These are phyloP conservation scores for Eriosoma lanigerum DNA, from an alignment of 1,140 invertebrate genomes.

Conservation along the genomic window DNA sequence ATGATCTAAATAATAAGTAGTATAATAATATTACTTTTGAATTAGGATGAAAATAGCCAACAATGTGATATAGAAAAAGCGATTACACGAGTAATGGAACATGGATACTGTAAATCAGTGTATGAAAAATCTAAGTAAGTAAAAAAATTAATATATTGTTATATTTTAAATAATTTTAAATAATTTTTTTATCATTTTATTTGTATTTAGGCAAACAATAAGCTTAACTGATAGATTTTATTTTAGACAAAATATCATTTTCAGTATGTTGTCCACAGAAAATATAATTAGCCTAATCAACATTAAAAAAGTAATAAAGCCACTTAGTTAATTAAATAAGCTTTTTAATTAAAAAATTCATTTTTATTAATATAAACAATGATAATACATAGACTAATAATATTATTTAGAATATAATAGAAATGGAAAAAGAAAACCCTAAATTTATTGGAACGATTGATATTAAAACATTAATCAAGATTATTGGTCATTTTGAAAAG, in stretches of 20 bases:
- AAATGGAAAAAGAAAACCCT: conserved; percentile 40
- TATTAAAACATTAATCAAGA: conserved; percentile 43
- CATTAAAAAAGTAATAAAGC: conserved; percentile 30
- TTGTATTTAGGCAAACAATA: not conserved
- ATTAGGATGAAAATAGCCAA: conserved; percentile 6
- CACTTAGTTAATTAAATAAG: not conserved
- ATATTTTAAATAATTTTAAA: not conserved
- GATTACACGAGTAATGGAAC: conserved; percentile 31
- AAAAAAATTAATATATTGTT: not conserved
- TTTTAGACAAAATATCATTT: conserved; percentile 17
- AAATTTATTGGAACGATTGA: conserved; percentile 42
- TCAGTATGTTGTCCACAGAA: conserved; percentile 22
- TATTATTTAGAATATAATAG: conserved; percentile 25
- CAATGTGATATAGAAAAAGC: not conserved
- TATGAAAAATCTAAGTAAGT: conserved; percentile 30
- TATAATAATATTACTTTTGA: not conserved
- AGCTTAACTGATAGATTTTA: conserved; percentile 28
- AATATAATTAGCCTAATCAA: conserved; percentile 23
- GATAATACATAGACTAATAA: not conserved
- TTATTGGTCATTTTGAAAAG: conserved; percentile 36
- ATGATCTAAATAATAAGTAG: too few relatives aligned
- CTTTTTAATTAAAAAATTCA: not conserved
- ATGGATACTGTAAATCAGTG: conserved; percentile 6
- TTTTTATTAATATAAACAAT: not conserved
- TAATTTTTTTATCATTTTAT: not conserved